Evolutionary conservation across 2,113 vertebrate genomes (phyloP), one percentile per base, ranked within the genome.

Genomic region (Oryzias curvinotus): DNA sequence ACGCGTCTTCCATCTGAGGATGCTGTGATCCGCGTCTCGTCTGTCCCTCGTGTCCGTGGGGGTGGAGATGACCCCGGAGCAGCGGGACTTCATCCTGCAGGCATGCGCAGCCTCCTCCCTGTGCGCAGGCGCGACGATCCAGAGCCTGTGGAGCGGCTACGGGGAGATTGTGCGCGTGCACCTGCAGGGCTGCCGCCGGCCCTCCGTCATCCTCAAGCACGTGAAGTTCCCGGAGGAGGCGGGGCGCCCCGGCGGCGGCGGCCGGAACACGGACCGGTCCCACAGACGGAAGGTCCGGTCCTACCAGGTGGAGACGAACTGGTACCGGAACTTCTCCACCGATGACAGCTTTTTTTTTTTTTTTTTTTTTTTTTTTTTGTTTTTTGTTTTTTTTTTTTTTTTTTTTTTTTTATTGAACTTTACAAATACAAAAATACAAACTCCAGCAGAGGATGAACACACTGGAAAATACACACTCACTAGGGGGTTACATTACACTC

Each of bases 71-170:
- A 91, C 91, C 26, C 81, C 56, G 59, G 82, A 91, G 72, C 77
- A 88, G 59, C 80, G 81, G 77, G 89, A 90, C 1, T 61, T 90
- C 10, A 58, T 93, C 71, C 62, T 93, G 28, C 79, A 74, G 82
- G 86, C 78, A 1, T 90, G 85, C 3, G 80, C 85, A 0, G 91
- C 91, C 0, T 71, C 81, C 0, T 72, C 88, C 1, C 76, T 92
- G 0, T 77, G 48, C 0, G 70, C 87, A 0, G 91, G 91, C 5
- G 61, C 58, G 5, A 84, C 74, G 17, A 90, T 93, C 73, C 91
- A 93, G 81, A 90, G 83, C 0, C 75, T 93, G 63, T 92, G 91
- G 91, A 89, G 92, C 49, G 90, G 91, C 0, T 93, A 92, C 5
- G 89, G 91, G 8, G 81, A 91, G 75, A 91, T 93, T 4, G 73